A percentile compares a stretch with the other conserved stretches of the same genome.
Conservation (phyloP, 2,113 vertebrate genomes). For the Desmodus rotundus region DNA sequence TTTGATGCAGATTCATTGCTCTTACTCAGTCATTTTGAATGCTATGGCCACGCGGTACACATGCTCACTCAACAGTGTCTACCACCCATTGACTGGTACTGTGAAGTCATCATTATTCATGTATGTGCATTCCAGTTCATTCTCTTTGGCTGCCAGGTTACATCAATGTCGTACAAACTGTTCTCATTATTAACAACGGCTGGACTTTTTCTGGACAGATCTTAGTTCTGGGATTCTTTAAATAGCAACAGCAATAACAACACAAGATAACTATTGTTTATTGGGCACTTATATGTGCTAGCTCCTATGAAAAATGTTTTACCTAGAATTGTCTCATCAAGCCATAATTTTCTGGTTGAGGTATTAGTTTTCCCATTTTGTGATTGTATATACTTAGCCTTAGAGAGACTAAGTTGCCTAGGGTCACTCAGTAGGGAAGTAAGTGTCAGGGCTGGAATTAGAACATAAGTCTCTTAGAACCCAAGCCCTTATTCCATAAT, state of each 20-base stretch:
- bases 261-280: not conserved
- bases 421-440: not conserved
- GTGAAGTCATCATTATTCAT: too few species aligned
- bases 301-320: not conserved
- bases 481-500: not conserved
- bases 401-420: not conserved
- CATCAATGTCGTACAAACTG: too few species aligned
- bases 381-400: not conserved
- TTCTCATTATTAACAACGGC: too few species aligned
- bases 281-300: not conserved
- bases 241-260: not conserved
- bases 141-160: too few species aligned
- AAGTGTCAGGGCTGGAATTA: not conserved
- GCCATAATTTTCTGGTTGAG: not conserved
- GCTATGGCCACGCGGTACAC: too few species aligned
- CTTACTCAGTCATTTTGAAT: too few species aligned
- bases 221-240: too few species aligned
- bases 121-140: too few species aligned
- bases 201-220: too few species aligned
- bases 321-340: not conserved
- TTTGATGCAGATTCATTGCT: too few species aligned
- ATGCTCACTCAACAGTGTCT: too few species aligned
- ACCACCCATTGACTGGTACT: too few species aligned
- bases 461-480: not conserved
- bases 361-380: not conserved